Base-by-base conservation (phyloP, 2,797 vertebrate species). In the Sebastes dallii region DNA sequence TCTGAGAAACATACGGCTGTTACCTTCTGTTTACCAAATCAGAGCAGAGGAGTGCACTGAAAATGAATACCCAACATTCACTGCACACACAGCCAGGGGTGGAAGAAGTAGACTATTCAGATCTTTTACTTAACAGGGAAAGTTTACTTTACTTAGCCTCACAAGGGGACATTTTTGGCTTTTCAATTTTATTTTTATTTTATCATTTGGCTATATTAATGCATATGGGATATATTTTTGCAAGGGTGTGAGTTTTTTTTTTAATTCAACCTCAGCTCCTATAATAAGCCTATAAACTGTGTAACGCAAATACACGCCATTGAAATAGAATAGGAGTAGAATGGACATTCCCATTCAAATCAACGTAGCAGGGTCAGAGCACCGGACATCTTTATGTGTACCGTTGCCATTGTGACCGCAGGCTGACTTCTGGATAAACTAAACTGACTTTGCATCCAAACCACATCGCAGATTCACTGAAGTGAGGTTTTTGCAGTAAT, bases 391-490 rank as follows among this genome's bases (percentile, higher is more conserved):
- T 20, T 9, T 46, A 46, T 46, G 42, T 46, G 16, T 52, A 52
- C 9, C 4, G 20, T 52, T 52, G 20, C 46, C 46, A 50, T 52
- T 52, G 50, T 0, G 42, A 16, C 39, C 13, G 39, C 18, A 9
- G 18, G 46, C 46, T 52, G 20, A 52, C 50, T 52, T 52, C 20
- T n/a, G 20, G 8, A 52, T 52, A 46, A 46, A 46, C 16, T 52
- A n/a, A 52, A n/a, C 50, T 0, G 50, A 52, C 50, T n/a, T 52
- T 14, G 39, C 39, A 0, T 39, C 39, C 39, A 52, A 0, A n/a
- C 20, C 42, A 18, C 42, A 46, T 46, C 42, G 8, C 50, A 52
- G 50, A 0, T 0, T 20, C 50, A 52, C 50, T 52, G 50, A 52
- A 1, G 50, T 52, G 20, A 52, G 50, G 50, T n/a, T 52, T 52